Evolutionary conservation across 2,113 vertebrate species (phyloP), one percentile per base, ranked within the genome.

Genomic region (Sminthopsis crassicaudata): DNA sequence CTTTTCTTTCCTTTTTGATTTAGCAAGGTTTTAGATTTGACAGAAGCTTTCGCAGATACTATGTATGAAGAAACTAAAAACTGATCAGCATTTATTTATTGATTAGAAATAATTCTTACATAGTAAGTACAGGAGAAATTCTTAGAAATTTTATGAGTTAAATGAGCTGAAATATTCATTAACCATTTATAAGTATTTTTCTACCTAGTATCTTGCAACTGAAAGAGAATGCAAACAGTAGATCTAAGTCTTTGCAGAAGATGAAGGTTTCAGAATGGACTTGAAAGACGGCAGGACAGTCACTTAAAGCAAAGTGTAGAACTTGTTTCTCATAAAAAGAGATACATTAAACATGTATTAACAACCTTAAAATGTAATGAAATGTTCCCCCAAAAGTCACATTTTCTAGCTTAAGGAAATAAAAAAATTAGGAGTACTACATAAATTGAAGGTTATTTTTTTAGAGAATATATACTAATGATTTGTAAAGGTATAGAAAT

Each of bases 251-350:
- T 96, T 92, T 42, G 36, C 36, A 42, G 67, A 76, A 96, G 8
- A 89, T 42, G 9, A 50, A 10, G 46, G 8, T 89, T 36, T 14
- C 57, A 30, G 11, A 95, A 0, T 90, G 96, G 42, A 84, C 7
- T 42, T 94, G 5, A 91, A 52, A 91, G 94, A 92, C 26, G 22
- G 2, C 19, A 84, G 19, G 67, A 84, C 52, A 89, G 22, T 52
- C 16, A 0, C 10, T 92, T 90, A 51, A 12, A 88, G 42, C 84
- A 91, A 24, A 92, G 26, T 91, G 0, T 10, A 76, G 52, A 36
- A 96, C 55, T 94, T 90, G 53, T 53, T 30, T 92, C 48, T n/a
- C n/a, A 94, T 93, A 91, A 9, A 84, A 25, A 93, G 55, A 90
- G 89, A 52, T 67, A 92, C 92, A 88, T 16, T 19, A 48, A 26